Percentiles rank a stretch among this genome's conserved stretches.
phyloP scores from a whole-genome alignment of 2,113 vertebrate species.

The Danionella cerebrum region DNA sequence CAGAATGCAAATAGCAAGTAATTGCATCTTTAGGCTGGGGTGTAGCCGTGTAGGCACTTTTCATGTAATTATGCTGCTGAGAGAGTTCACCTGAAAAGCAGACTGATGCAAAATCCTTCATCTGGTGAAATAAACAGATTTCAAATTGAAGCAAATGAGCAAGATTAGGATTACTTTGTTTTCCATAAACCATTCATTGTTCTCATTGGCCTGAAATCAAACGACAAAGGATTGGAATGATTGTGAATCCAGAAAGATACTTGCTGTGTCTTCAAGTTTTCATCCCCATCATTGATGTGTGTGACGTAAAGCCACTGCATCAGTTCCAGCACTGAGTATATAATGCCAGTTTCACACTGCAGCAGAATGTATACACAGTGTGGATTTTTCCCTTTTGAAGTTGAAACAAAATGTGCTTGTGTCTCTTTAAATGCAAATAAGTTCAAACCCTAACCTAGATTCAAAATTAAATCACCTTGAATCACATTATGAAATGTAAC shows the following conservation, averaged over 20 bases:
- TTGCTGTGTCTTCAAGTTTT: no score
- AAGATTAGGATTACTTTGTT: not conserved
- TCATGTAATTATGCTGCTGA: conserved; percentile 33
- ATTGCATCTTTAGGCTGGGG: conserved; percentile 34
- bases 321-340: no score
- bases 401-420: no score
- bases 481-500: no score
- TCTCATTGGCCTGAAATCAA: not conserved
- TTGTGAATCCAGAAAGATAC: not conserved
- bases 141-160: conserved; percentile 1
- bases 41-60: conserved; percentile 36
- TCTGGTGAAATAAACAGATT: not conserved
- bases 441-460: no score
- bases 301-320: no score
- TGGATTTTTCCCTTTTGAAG: no score
- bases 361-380: no score
- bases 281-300: no score
- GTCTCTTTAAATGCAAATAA: no score
- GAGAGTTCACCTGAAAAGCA: conserved; percentile 35
- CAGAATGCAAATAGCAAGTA: conserved; percentile 42
- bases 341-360: no score
- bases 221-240: not conserved
- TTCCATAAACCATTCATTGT: not conserved
- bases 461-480: no score
- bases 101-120: conserved; percentile 14